Evolutionary conservation across 2,797 vertebrate genomes (phyloP), one percentile per base, ranked within the genome.

Genomic region (Sebastes oblongus): DNA sequence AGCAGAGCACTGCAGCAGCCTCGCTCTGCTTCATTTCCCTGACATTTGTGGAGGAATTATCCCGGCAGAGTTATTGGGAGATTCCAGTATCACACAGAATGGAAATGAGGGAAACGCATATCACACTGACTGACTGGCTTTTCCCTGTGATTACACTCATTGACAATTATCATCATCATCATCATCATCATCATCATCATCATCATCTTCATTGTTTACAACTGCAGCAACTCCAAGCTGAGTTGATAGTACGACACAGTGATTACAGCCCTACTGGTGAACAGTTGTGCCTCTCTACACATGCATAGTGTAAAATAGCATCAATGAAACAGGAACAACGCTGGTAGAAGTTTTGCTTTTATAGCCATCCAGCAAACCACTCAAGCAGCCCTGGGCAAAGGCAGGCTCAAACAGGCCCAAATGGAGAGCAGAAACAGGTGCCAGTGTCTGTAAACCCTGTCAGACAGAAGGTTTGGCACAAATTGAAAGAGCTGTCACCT

Each of bases 391-490:
- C 36, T 36, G 82, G 79, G 52, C 52, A 86, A 72, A 82, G 54
- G 39, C 80, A 70, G 62, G 72, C 65, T 78, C 27, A 77, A 90
- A 88, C 60, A 85, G 60, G 66, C 78, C 77, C 56, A 42, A 13
- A 12, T 11, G 50, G 50, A 79, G 66, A 74, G 66, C 30, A 78
- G 66, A 86, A 79, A 79, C 75, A 85, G 83, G 89, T 75, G 88
- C 73, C 78, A 83, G 58, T 46, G 83, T 81, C 81, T 80, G 56
- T 78, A 59, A 50, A 61, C 22, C 58, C 76, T 56, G 72, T 86
- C 77, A 86, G 70, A 86, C 70, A 78, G 75, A 88, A 20, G 50
- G 58, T 80, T 87, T 90, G 85, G 82, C 85, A 91, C 75, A 83
- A 89, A 81, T 32, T 79, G 81, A 91, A 88, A 91, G 85, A 91